These are phyloP conservation scores for Rhamnusium bicolor DNA, from an alignment of 2,888 invertebrate species.

Conservation along the genomic window DNA sequence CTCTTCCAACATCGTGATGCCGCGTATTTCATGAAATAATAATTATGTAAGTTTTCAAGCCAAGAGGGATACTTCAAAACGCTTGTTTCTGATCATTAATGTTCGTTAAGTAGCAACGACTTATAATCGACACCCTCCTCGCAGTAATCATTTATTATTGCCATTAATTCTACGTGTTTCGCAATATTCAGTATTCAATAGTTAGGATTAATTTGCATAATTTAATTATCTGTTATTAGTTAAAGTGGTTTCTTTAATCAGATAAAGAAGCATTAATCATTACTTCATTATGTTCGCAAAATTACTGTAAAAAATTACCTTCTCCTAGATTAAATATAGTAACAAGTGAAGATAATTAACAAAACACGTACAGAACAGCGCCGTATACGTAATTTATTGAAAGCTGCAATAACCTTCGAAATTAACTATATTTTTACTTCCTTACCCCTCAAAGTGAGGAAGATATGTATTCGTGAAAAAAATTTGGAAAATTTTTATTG, in stretches of 20 bases:
- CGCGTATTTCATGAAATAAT: slow-evolving; percentile 58
- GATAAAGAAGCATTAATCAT: neutral
- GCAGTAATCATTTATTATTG: slow-evolving; percentile 26
- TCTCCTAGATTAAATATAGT: neutral
- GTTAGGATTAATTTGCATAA: slow-evolving; percentile 4
- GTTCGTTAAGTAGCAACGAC: slow-evolving; percentile 50
- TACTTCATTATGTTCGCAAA: neutral
- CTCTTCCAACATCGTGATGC: slow-evolving; percentile 43
- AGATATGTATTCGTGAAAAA: too few species aligned
- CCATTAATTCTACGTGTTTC: slow-evolving; percentile 24
- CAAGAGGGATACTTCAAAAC: slow-evolving; percentile 54
- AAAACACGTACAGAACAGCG: neutral
- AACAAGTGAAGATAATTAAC: neutral
- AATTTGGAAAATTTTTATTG: too few species aligned
- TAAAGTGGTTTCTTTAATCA: neutral
- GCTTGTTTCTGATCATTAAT: slow-evolving; percentile 59
- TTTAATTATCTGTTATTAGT: slow-evolving; percentile 14
- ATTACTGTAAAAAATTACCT: neutral
- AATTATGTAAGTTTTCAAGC: slow-evolving; percentile 60
- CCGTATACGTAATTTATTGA: too few species aligned
- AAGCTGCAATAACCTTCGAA: too few species aligned
- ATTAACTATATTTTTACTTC: too few species aligned
- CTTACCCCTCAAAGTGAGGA: too few species aligned
- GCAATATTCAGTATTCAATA: neutral
- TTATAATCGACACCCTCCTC: slow-evolving; percentile 50